phyloP scores from a whole-genome alignment of 92 coral and sea anemone genomes.

The Chrysogorgia sp. region DNA sequence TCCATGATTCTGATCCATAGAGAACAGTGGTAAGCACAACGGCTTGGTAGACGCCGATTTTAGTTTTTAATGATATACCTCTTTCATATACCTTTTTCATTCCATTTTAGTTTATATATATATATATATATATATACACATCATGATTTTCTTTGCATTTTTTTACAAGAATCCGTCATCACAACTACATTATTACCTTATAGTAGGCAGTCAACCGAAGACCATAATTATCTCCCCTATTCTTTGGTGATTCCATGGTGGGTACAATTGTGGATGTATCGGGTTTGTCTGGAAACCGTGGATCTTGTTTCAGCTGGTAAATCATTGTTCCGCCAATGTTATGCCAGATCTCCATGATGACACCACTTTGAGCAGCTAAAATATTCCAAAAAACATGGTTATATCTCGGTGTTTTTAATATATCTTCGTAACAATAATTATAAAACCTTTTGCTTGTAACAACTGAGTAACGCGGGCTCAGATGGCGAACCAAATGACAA shows the following conservation, averaged over 20 bases:
- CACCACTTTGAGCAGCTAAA: slow-evolving; percentile 19
- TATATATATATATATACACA: no score
- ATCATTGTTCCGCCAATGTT: slow-evolving; percentile 15
- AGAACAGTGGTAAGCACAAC: no score
- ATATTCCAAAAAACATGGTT: background rate
- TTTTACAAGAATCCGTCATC: no score
- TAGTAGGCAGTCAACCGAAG: slow-evolving; percentile 57
- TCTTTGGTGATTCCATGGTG: background rate
- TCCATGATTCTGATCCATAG: no score
- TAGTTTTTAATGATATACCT: no score
- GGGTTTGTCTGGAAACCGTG: slow-evolving; percentile 34
- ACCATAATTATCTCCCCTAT: slow-evolving; percentile 59
- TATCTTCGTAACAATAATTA: no score
- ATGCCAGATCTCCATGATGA: slow-evolving; percentile 28
- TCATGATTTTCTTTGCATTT: no score
- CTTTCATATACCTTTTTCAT: no score
- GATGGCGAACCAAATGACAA: background rate
- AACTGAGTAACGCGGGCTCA: no score
- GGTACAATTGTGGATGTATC: slow-evolving; percentile 8
- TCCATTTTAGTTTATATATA: no score
- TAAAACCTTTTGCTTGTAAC: no score
- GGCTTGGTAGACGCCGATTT: no score
- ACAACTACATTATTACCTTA: slow-evolving; percentile 43
- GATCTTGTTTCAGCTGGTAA: background rate
- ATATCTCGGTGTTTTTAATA: background rate